These are phyloP conservation scores for Tineola bisselliella DNA, from an alignment of 2,888 invertebrate genomes.

Conservation along the genomic window DNA sequence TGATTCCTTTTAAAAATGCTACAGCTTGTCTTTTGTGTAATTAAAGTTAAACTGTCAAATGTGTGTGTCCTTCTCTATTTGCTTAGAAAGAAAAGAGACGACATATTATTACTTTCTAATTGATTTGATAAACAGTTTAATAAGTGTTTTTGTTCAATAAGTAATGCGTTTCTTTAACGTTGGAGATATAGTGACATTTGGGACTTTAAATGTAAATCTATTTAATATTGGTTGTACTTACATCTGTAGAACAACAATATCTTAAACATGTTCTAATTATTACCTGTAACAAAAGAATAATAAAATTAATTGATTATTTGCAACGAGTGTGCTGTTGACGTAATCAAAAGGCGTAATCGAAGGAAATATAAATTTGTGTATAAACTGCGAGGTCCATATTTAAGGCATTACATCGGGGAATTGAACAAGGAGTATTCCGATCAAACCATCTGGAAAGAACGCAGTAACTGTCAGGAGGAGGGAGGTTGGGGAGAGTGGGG, in stretches of 20 bases:
- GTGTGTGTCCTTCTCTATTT: not conserved
- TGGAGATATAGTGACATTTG: too few relatives aligned
- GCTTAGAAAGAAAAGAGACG: not conserved
- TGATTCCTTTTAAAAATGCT: conserved; percentile 7
- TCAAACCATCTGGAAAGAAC: conserved; percentile 47
- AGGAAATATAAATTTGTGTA: conserved; percentile 3
- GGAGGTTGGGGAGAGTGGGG: not conserved
- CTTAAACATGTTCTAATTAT: not conserved
- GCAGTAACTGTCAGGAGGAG: conserved; percentile 10
- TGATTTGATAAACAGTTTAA: not conserved
- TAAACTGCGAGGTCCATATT: conserved; percentile 29
- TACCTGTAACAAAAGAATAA: not conserved
- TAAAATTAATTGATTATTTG: too few relatives aligned
- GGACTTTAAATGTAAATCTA: too few relatives aligned
- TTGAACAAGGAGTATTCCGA: conserved; percentile 20
- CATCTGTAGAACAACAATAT: not conserved
- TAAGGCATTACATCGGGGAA: conserved; percentile 31
- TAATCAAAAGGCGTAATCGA: too few relatives aligned
- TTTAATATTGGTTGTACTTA: not conserved
- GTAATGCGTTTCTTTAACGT: too few relatives aligned
- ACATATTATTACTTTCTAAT: not conserved
- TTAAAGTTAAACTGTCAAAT: not conserved
- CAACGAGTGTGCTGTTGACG: too few relatives aligned
- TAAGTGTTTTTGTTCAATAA: not conserved
- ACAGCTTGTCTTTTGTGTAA: not conserved